phyloP scores from a whole-genome alignment of 2,888 invertebrate species.

The Polietes domitor region DNA sequence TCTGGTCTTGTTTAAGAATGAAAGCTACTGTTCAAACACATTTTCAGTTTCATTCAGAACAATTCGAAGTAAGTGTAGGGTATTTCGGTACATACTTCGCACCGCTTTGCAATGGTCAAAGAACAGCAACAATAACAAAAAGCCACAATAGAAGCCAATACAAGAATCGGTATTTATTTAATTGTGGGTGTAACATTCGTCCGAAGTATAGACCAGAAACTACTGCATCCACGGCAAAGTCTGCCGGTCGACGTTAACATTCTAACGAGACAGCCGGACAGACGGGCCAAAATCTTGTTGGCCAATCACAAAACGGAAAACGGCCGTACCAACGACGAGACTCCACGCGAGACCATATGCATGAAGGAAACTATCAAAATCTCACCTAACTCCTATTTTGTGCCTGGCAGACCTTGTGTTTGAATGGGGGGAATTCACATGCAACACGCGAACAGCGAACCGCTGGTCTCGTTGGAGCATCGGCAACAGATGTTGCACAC shows the following conservation, averaged over 20 bases:
- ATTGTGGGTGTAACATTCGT: slow-evolving; percentile 79
- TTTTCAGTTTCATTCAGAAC: too few species aligned
- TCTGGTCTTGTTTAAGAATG: too few species aligned
- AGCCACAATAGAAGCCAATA: slow-evolving; percentile 63
- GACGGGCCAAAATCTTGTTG: slow-evolving; percentile 42
- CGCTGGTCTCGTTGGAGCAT: slow-evolving; percentile 24
- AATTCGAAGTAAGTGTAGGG: too few species aligned
- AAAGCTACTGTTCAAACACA: too few species aligned
- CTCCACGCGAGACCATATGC: slow-evolving; percentile 43
- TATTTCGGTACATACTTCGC: neutral
- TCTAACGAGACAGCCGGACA: slow-evolving; percentile 56
- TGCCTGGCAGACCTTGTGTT: neutral
- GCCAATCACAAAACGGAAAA: slow-evolving; percentile 61
- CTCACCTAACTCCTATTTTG: slow-evolving; percentile 58
- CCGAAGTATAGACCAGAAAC: slow-evolving; percentile 68
- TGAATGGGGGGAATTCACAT: slow-evolving; percentile 50
- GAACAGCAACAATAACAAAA: slow-evolving; percentile 29
- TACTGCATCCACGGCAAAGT: slow-evolving; percentile 60
- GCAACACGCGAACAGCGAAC: slow-evolving; percentile 64
- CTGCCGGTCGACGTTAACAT: slow-evolving; percentile 38
- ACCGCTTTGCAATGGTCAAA: slow-evolving; percentile 28
- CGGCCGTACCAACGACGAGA: slow-evolving; percentile 14
- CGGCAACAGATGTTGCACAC: slow-evolving; percentile 63
- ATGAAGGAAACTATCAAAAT: slow-evolving; percentile 63
- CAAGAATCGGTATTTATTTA: slow-evolving; percentile 73